Evolutionary conservation across 53 echinoderm and acorn worm genomes (phyloP).

Genomic region (Astropecten irregularis): DNA sequence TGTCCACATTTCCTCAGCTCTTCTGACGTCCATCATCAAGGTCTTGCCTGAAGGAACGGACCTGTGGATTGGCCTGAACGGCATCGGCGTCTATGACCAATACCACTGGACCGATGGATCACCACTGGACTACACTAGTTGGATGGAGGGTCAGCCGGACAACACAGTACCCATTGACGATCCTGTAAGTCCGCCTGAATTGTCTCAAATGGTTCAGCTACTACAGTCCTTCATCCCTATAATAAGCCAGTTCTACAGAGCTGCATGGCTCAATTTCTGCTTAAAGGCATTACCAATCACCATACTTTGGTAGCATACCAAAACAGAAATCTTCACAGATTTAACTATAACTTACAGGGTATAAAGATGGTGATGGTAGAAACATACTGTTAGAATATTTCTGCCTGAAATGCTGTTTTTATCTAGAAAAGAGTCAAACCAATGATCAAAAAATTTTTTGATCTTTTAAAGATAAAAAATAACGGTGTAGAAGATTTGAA

Average conservation of each 20-base stretch:
- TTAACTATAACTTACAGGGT: no score
- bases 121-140: neutral
- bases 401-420: no score
- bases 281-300: neutral
- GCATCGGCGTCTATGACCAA: conserved; percentile 40
- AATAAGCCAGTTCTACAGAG: neutral
- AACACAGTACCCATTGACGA: conserved; percentile 10
- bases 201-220: no score
- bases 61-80: conserved; percentile 59
- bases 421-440: no score
- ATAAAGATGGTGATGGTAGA: no score
- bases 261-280: neutral
- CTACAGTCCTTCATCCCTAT: no score
- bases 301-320: no score
- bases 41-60: neutral
- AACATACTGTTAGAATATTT: no score
- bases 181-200: conserved; percentile 39
- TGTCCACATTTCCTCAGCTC: neutral
- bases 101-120: conserved; percentile 54
- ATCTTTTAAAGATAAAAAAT: no score
- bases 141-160: conserved; percentile 30
- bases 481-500: no score
- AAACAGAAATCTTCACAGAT: no score
- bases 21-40: conserved; percentile 45
- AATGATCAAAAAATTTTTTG: neutral